phyloP scores from a whole-genome alignment of 2,797 vertebrate genomes.

The Poecile montanus region DNA sequence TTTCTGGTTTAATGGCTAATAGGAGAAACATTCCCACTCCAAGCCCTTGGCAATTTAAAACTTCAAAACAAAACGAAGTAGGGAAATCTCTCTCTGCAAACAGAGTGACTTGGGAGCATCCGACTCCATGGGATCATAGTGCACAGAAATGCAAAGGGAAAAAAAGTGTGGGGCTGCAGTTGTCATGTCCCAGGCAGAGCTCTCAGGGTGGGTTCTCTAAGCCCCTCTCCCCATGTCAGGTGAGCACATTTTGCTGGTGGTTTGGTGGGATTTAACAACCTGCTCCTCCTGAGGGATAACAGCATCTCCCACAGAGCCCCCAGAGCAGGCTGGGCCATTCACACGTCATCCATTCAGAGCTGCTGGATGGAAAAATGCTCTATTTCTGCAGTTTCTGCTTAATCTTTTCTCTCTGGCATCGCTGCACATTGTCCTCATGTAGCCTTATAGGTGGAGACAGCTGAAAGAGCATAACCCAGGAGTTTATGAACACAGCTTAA shows the following conservation, averaged over 20 bases:
- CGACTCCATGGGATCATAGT: not conserved
- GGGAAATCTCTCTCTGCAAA: rapidly evolving
- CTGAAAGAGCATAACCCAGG: slow-evolving; percentile 33
- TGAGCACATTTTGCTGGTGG: rapidly evolving
- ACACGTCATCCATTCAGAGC: not conserved
- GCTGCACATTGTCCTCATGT: slow-evolving; percentile 31
- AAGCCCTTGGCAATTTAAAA: not conserved
- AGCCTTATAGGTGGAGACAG: slow-evolving; percentile 47
- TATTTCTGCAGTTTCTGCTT: not conserved
- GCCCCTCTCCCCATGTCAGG: rapidly evolving
- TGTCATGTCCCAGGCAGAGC: not conserved
- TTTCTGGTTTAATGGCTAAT: not conserved
- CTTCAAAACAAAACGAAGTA: not conserved
- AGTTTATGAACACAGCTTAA: not conserved
- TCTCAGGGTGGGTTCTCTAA: not conserved
- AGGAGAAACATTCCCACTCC: not conserved
- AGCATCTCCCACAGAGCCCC: not conserved
- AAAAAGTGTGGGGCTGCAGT: not conserved
- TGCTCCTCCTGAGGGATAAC: not conserved
- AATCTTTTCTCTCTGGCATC: slow-evolving; percentile 37
- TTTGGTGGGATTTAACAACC: not conserved
- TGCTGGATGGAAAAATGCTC: slow-evolving; percentile 45
- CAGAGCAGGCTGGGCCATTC: not conserved
- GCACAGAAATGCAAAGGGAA: not conserved
- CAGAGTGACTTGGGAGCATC: not conserved